Conservation (phyloP, 1,140 invertebrate genomes). For the Diorhabda sublineata region DNA sequence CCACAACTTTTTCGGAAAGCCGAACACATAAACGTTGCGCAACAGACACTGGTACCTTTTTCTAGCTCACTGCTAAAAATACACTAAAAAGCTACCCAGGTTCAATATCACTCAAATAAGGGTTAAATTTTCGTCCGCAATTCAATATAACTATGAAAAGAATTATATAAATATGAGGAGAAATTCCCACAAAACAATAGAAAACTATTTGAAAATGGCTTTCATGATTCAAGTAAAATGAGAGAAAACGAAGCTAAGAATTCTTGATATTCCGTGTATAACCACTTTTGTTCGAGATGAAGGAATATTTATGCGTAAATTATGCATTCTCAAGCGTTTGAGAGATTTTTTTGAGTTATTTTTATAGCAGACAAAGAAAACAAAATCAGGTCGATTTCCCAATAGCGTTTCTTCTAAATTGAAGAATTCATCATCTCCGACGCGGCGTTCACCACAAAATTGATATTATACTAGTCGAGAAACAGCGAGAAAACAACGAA, state of each 20-base stretch:
- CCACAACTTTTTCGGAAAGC: too few species aligned
- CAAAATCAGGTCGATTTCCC: background rate
- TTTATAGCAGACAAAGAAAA: slow-evolving; percentile 1
- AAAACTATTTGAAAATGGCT: too few species aligned
- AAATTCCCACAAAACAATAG: too few species aligned
- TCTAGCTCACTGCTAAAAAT: too few species aligned
- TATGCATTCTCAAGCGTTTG: background rate
- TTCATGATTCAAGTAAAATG: background rate
- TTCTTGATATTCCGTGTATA: background rate
- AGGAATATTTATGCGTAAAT: slow-evolving; percentile 3
- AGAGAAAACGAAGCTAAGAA: background rate
- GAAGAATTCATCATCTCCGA: background rate
- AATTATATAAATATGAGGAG: too few species aligned
- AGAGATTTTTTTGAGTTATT: slow-evolving; percentile 1
- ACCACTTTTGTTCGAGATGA: background rate
- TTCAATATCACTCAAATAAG: too few species aligned
- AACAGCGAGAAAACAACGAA: background rate
- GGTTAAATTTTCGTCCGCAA: too few species aligned
- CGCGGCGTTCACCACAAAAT: background rate
- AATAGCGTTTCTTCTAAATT: background rate
- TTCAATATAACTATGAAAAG: too few species aligned
- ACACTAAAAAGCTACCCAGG: too few species aligned
- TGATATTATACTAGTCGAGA: background rate
- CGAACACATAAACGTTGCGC: too few species aligned
- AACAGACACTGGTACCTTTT: too few species aligned